Evolutionary conservation across 2,888 invertebrate species (phyloP), one percentile per base, ranked within the genome.

Genomic region (Xylocampa areola): DNA sequence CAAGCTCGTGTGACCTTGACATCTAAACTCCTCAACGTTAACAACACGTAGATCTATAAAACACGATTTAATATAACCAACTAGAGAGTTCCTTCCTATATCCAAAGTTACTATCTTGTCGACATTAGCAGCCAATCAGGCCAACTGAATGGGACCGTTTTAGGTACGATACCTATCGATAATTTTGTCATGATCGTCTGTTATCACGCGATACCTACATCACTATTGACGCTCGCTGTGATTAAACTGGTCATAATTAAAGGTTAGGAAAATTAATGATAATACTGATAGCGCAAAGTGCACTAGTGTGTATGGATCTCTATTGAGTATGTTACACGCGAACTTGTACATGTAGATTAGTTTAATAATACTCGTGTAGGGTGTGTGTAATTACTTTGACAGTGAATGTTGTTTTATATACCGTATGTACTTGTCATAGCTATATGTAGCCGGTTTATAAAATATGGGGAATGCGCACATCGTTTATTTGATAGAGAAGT

Each of bases 201-300:
- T 41, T 63, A 68, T 81, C 88, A 89, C 87, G 88, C 88, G 84
- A 88, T 82, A 73, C 59, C 59, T 69, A 78, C 85, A 87, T 88
- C 87, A 88, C 74, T 76, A 77, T 64, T 76, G 77, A 76, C 76
- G 76, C 73, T 69, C 53, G 68, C 72, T 50, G 25, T 73, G 68
- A 69, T 73, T 76, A 77, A 77, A 76, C 66, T 48, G 41, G 44
- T 61, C 43, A 64, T 69, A 79, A 73, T 79, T 72, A 77, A 64
- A 68, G 67, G 73, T 54, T 73, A 44, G 69, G 62, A 51, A 62
- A 64, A 65, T 69, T 65, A 65, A 76, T 76, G 59, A 65, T 68
- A 49, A 41, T 50, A 61, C 45, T 70, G 50, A 48, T 51, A 48
- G 39, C 36, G 25, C 50, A 48, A 37, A 53, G 35, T 54, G 66